Evolutionary conservation across 2,113 vertebrate species (phyloP).

Genomic region (Chaenocephalus aceratus): DNA sequence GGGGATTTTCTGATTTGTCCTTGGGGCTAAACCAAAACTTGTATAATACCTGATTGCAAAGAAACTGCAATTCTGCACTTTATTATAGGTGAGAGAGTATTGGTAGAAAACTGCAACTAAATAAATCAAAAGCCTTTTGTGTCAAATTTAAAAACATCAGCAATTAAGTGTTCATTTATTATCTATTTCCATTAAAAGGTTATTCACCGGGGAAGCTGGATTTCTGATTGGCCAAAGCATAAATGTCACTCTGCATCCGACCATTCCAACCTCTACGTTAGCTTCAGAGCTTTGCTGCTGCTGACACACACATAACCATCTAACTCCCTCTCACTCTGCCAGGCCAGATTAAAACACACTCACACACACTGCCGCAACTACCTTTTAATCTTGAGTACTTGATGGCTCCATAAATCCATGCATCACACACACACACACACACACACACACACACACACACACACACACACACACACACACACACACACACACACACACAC

Average conservation of each 20-base stretch:
- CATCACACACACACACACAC: conserved; percentile 15
- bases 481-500: too few relatives aligned
- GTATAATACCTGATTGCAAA: too few relatives aligned
- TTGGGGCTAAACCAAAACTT: too few relatives aligned
- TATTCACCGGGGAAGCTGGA: background rate
- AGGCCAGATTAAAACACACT: conserved; percentile 18
- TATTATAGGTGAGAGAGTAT: too few relatives aligned
- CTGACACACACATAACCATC: conserved; percentile 9
- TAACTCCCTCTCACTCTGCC: conserved; percentile 6
- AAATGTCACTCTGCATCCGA: conserved; percentile 3
- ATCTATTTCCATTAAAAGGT: background rate
- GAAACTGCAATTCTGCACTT: too few relatives aligned
- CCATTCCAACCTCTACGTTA: conserved; percentile 16
- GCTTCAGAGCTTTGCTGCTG: conserved; percentile 31
- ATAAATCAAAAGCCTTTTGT: too few relatives aligned
- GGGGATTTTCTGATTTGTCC: too few relatives aligned
- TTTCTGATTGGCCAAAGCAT: background rate
- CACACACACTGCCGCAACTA: conserved; percentile 9
- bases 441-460: too few relatives aligned
- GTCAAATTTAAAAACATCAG: too few relatives aligned
- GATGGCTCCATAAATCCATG: conserved; percentile 7
- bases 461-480: too few relatives aligned
- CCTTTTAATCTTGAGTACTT: conserved; percentile 36
- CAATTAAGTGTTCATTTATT: background rate
- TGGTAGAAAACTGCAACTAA: too few relatives aligned